These are phyloP conservation scores for Drosophila pruinosa DNA, from an alignment of 1,140 invertebrate genomes.

Conservation along the genomic window DNA sequence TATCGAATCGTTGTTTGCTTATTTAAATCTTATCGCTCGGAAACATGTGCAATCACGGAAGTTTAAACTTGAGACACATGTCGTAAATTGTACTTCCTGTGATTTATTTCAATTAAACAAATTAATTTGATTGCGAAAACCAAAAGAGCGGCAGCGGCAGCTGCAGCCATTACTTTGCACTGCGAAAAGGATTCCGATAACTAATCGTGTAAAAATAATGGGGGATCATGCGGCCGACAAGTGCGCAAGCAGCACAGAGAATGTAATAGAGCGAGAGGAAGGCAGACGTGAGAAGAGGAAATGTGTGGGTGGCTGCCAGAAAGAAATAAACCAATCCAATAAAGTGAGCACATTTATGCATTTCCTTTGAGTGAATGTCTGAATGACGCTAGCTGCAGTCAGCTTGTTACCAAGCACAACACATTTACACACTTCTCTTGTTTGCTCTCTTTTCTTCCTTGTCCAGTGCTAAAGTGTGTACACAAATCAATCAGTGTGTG, in stretches of 20 bases:
- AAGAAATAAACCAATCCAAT: conserved; percentile 47
- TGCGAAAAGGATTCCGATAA: conserved; percentile 30
- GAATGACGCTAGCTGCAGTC: conserved; percentile 49
- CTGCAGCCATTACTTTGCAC: not conserved
- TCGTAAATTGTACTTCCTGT: conserved; percentile 60
- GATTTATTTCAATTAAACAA: conserved; percentile 63
- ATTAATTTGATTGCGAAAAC: conserved; percentile 44
- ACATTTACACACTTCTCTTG: conserved; percentile 5
- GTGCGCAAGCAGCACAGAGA: conserved; percentile 9
- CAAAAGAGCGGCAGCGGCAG: not conserved
- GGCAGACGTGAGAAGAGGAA: not conserved
- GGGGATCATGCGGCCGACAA: conserved; percentile 21
- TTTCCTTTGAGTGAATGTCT: conserved; percentile 36
- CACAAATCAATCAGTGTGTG: conserved; percentile 24
- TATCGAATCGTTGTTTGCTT: not conserved
- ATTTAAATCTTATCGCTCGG: conserved; percentile 38
- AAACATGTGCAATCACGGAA: conserved; percentile 55
- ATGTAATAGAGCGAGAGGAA: not conserved
- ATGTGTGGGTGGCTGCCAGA: conserved; percentile 22
- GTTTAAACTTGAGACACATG: conserved; percentile 34
- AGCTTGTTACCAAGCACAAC: conserved; percentile 13
- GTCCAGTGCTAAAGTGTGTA: not conserved
- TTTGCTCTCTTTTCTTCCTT: not conserved
- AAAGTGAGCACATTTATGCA: conserved; percentile 63
- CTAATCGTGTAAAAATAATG: not conserved